Base-by-base conservation (phyloP, 2,888 invertebrate genomes). In the Boloria selene region DNA sequence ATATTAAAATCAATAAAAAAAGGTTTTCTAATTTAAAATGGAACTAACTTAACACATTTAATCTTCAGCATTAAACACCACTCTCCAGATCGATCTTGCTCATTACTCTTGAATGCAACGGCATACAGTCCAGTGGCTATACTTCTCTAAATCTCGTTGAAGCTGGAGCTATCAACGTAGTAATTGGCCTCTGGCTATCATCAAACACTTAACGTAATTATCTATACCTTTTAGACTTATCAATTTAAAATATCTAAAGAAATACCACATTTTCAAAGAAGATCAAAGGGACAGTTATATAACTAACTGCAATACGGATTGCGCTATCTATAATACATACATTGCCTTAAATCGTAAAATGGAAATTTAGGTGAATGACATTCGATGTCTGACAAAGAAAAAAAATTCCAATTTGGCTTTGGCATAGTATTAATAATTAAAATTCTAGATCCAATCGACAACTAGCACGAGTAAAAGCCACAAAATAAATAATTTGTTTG, bases 281-380 rank as follows among this genome's bases (percentile, higher is more conserved):
- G 60, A 63, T 67, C 38, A 67, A 70, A 67, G 58, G 52, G 26
- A 60, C 52, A 63, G 64, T 70, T 70, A 66, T 69, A 62, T 68
- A 71, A 72, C 63, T 66, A 68, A 61, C 69, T 70, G 67, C 68
- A 70, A 68, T 71, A 70, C 68, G 63, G 65, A 60, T 69, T 62
- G 59, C 67, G 70, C 60, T 59, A 69, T 70, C 69, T 69, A 69
- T 67, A 70, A 67, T 67, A 67, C 65, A 70, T 64, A 18, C 56
- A 64, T 66, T 68, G 66, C 70, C 62, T 68, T 67, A 67, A 52
- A 69, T 67, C 67, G 63, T 69, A 62, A 72, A 70, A 68, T 69
- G 59, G 58, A 65, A 72, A 64, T 60, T 64, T 64, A 70, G 65
- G 68, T 65, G 65, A 58, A 56, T 64, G 58, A 64, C 52, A 59